Evolutionary conservation across 23 tunicate genomes (phyloP).

Genomic region (Clavelina lepadiformis): DNA sequence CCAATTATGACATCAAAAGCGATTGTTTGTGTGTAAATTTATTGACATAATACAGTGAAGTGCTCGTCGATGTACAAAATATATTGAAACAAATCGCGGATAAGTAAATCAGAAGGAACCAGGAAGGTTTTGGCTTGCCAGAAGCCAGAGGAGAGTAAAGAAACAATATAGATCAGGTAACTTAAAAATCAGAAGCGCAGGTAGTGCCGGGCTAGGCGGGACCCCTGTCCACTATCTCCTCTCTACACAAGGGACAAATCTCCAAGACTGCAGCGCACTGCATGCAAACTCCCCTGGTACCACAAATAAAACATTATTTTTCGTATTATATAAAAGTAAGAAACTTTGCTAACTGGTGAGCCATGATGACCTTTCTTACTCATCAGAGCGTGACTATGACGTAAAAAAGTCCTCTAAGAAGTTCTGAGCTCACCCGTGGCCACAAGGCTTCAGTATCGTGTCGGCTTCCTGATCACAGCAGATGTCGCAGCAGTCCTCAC

Average conservation of each 20-base stretch:
- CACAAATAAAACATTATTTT: too few relatives aligned
- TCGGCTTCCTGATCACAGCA: conserved; percentile 69
- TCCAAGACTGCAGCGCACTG: conserved; percentile 48
- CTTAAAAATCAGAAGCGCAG: too few relatives aligned
- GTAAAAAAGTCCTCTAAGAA: conserved; percentile 34
- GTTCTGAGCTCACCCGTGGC: conserved; percentile 68
- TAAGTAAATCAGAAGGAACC: too few relatives aligned
- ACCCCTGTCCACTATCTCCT: too few relatives aligned
- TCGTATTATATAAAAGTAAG: not conserved
- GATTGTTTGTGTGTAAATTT: too few relatives aligned
- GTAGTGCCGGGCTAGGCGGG: too few relatives aligned
- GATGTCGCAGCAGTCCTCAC: conserved; percentile 40
- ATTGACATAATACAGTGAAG: too few relatives aligned
- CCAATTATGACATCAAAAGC: conserved; percentile 4
- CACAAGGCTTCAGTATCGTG: conserved; percentile 61
- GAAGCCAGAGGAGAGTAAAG: too few relatives aligned
- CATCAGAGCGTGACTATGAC: conserved; percentile 14
- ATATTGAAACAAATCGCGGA: too few relatives aligned
- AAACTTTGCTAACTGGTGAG: not conserved
- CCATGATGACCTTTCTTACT: conserved; percentile 31
- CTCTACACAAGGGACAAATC: conserved; percentile 56
- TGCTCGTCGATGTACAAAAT: too few relatives aligned
- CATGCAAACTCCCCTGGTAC: conserved; percentile 34
- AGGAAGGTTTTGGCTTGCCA: too few relatives aligned
- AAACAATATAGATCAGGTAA: too few relatives aligned